phyloP scores from a whole-genome alignment of 2,113 vertebrate genomes.

The Callopanchax toddi region DNA sequence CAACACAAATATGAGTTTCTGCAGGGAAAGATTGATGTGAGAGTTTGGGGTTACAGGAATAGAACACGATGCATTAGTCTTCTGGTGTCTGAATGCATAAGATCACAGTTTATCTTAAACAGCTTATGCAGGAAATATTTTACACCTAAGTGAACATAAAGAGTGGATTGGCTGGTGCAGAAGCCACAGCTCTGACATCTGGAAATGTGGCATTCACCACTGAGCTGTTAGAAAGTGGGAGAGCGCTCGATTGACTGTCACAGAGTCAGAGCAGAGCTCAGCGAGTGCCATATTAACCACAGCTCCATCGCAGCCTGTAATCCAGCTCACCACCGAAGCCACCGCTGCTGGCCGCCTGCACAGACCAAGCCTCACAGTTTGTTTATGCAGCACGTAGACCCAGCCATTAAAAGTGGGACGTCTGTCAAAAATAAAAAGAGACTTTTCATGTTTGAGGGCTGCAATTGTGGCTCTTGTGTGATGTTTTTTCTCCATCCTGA shows the following conservation, averaged over 20 bases:
- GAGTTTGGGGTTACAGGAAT: constrained; percentile 16
- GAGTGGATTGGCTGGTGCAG: constrained; percentile 45
- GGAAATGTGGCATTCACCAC: constrained; percentile 70
- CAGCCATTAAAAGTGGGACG: constrained; percentile 77
- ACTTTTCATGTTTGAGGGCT: constrained; percentile 83
- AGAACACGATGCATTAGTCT: constrained; percentile 18
- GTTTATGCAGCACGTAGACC: constrained; percentile 76
- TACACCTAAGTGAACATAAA: constrained; percentile 63
- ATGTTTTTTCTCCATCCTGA: constrained; percentile 79
- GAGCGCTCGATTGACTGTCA: constrained; percentile 70
- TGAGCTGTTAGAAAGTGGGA: constrained; percentile 72
- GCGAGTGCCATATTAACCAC: constrained; percentile 73
- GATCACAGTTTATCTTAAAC: constrained; percentile 44
- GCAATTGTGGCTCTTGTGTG: constrained; percentile 83
- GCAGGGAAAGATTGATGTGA: constrained; percentile 17
- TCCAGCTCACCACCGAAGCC: constrained; percentile 78
- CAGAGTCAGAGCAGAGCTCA: constrained; percentile 65
- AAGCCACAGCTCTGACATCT: constrained; percentile 74
- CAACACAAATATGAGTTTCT: constrained; percentile 18
- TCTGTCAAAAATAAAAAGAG: constrained; percentile 81
- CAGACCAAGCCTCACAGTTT: constrained; percentile 73
- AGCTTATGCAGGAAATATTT: constrained; percentile 58
- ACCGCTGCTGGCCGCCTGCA: constrained; percentile 67
- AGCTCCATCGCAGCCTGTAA: constrained; percentile 77
- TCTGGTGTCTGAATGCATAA: constrained; percentile 32